Evolutionary conservation across 2,888 invertebrate species (phyloP), one percentile per base, ranked within the genome.

Genomic region (Amblyteles armatorius): DNA sequence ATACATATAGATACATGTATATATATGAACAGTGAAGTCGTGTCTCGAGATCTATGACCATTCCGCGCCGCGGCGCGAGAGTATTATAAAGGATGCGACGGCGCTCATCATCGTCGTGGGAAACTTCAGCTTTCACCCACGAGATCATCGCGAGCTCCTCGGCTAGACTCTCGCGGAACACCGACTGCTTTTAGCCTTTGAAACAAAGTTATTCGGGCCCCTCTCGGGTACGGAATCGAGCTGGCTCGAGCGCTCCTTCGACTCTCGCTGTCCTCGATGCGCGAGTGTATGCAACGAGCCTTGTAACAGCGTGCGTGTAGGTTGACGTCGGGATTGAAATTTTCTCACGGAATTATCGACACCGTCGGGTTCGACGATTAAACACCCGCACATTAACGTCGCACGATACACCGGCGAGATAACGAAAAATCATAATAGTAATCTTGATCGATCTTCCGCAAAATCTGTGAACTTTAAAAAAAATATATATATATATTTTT

Each of bases 51-150:
- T 84, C 84, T 69, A 85, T 68, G 84, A 86, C 77, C 81, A 76
- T 85, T 84, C 69, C 63, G 74, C 81, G 78, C 79, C 50, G 79
- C 71, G 67, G 77, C 73, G 72, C 57, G 73, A 78, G 76, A 80
- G 81, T 72, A 80, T 83, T 86, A 71, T 79, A 83, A 44, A 84
- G 77, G 84, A 80, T 79, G 78, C 72, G 77, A 50, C 78, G 60
- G 60, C 78, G 81, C 84, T 81, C 84, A 71, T 84, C 84, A 84
- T 78, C 78, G 84, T 81, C 86, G 86, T 86, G 86, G 92, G 91
- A 92, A 93, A 92, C 92, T 89, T 90, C 88, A 91, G 92, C 93
- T 93, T 93, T 93, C 93, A 93, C 93, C 91, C 91, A 90, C 89
- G 89, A 88, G 91, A 91, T 87, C 86, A 88, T 85, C 84, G 69